Conservation (phyloP, 2,888 invertebrate genomes). For the Dryadula phaetusa region DNA sequence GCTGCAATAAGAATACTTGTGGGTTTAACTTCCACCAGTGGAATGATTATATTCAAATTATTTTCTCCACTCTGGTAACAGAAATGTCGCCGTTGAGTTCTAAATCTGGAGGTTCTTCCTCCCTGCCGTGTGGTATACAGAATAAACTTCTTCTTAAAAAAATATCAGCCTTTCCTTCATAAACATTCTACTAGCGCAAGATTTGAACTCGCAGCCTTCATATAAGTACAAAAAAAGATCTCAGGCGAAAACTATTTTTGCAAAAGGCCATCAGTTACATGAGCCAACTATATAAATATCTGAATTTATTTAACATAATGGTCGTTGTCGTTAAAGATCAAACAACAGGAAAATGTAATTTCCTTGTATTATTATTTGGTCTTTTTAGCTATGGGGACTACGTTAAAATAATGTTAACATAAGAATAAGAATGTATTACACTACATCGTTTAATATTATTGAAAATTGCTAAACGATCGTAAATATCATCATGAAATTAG, state of each 20-base stretch:
- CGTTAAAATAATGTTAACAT: background rate
- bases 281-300: slow-evolving; percentile 19
- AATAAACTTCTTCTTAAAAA: too few relatives aligned
- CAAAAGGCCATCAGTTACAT: slow-evolving; percentile 22
- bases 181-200: background rate
- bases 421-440: background rate
- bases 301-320: slow-evolving; percentile 14
- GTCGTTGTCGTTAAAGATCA: slow-evolving; percentile 7
- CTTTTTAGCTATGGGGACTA: background rate
- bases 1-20: too few relatives aligned
- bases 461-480: background rate
- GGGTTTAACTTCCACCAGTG: too few relatives aligned
- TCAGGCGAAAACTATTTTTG: slow-evolving; percentile 17
- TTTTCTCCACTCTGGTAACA: too few relatives aligned
- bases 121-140: too few relatives aligned
- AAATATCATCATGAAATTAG: slow-evolving; percentile 4
- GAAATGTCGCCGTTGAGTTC: too few relatives aligned
- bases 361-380: slow-evolving; percentile 20
- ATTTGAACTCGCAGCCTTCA: slow-evolving; percentile 12
- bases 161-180: background rate
- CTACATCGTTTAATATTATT: slow-evolving; percentile 1
- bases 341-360: slow-evolving; percentile 18
- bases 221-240: slow-evolving; percentile 8
- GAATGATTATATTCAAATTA: too few relatives aligned
- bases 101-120: too few relatives aligned